phyloP scores from a whole-genome alignment of 1,140 invertebrate genomes.

The Platyscapa corneri region DNA sequence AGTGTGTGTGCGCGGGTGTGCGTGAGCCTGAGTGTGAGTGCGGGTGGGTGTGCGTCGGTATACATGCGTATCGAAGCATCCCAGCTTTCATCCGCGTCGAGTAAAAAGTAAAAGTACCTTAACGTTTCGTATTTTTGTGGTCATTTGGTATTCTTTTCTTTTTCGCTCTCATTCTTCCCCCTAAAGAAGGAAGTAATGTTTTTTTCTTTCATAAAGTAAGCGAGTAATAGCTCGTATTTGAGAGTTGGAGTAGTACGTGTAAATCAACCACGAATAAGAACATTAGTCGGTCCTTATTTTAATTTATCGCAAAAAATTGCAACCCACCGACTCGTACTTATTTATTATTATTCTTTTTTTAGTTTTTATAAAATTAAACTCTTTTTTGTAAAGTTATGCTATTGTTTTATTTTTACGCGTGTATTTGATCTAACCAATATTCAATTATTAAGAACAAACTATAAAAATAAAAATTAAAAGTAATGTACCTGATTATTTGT shows the following conservation, averaged over 20 bases:
- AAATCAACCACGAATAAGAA: not conserved
- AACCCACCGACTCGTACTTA: not conserved
- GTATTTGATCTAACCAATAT: not conserved
- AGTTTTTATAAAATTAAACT: not conserved
- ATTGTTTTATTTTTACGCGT: not conserved
- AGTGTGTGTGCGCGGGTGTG: no score
- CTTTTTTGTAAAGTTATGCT: not conserved
- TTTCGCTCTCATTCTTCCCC: not conserved
- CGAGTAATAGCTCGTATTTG: not conserved
- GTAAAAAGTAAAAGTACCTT: conserved; percentile 37
- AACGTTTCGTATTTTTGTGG: not conserved
- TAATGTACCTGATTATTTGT: no score
- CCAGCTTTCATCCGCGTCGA: conserved; percentile 18
- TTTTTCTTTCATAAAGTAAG: not conserved
- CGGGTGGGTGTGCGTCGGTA: no score
- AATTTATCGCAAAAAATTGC: not conserved
- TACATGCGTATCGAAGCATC: not conserved
- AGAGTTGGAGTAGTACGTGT: not conserved
- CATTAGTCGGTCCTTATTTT: not conserved
- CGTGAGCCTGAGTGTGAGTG: no score
- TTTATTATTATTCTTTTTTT: not conserved
- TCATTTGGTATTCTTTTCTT: conserved; percentile 16
- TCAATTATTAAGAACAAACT: not conserved
- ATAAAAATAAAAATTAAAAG: not conserved
- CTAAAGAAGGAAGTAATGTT: not conserved